Conservation (phyloP, 2,888 invertebrate species). For the Spodoptera picta region DNA sequence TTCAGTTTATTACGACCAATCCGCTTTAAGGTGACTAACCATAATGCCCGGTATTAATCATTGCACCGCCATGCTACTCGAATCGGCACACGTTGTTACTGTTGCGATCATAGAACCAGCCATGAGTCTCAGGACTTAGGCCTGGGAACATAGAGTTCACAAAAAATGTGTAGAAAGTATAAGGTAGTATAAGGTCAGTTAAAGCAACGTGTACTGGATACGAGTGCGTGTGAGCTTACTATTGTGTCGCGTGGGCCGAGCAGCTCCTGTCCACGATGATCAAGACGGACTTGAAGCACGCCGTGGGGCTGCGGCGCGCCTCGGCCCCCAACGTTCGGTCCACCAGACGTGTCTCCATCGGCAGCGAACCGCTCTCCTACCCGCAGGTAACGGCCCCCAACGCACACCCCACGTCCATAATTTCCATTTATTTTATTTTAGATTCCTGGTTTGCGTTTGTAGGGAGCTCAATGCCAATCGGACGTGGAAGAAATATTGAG, state of each 20-base stretch:
- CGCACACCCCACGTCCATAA: conserved; percentile 10
- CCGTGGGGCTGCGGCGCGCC: conserved; percentile 82
- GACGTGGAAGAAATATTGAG: conserved; percentile 7
- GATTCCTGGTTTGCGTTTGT: conserved; percentile 18
- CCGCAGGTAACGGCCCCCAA: conserved; percentile 71
- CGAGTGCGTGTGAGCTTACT: conserved; percentile 54
- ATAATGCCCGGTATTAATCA: conserved; percentile 65
- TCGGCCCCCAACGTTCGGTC: conserved; percentile 83
- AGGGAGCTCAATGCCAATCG: conserved; percentile 4
- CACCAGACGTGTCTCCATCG: conserved; percentile 74
- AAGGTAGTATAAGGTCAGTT: conserved; percentile 6
- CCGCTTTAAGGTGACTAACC: conserved; percentile 72
- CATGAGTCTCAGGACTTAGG: background rate
- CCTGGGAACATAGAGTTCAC: background rate
- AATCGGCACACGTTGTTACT: conserved; percentile 58
- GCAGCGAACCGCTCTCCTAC: conserved; percentile 82
- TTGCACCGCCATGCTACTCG: conserved; percentile 66
- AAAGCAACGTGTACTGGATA: conserved; percentile 44
- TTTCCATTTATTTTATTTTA: conserved; percentile 2
- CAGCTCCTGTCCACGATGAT: conserved; percentile 93
- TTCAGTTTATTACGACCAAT: conserved; percentile 39
- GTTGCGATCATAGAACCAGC: conserved; percentile 3
- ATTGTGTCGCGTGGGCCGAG: conserved; percentile 66
- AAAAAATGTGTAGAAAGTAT: background rate
- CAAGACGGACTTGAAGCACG: conserved; percentile 92